These are phyloP conservation scores for Brachionichthys hirsutus DNA, from an alignment of 2,113 vertebrate species.

Conservation along the genomic window DNA sequence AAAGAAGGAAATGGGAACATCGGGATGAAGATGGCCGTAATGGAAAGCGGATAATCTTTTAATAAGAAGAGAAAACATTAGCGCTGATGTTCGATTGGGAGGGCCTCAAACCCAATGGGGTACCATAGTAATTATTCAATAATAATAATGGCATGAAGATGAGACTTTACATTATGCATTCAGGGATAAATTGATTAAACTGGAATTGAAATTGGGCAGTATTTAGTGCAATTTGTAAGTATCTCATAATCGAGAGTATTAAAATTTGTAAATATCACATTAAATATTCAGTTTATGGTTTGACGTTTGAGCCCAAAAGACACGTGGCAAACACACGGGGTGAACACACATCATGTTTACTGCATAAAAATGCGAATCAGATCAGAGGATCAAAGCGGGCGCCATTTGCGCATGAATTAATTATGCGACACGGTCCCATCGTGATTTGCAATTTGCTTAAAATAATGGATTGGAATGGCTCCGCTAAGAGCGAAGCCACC, in stretches of 20 bases:
- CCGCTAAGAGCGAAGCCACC: constrained; percentile 19
- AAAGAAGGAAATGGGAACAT: neutral
- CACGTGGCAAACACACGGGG: neutral
- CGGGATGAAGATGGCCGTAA: neutral
- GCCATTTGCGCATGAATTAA: constrained; percentile 30
- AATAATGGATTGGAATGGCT: constrained; percentile 44
- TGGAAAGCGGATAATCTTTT: neutral
- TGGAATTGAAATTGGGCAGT: constrained; percentile 3
- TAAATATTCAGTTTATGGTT: constrained; percentile 23
- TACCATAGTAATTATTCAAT: neutral
- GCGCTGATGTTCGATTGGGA: constrained; percentile 11
- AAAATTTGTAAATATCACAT: constrained; percentile 16
- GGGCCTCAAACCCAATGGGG: neutral
- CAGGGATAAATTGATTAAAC: neutral
- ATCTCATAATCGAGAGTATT: neutral
- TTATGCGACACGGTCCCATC: constrained; percentile 19
- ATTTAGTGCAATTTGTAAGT: constrained; percentile 2
- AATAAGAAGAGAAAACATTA: constrained; percentile 5
- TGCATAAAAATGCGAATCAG: constrained; percentile 38
- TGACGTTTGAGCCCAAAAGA: constrained; percentile 1
- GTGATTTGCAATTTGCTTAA: constrained; percentile 39
- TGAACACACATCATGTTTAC: constrained; percentile 27
- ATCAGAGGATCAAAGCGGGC: constrained; percentile 46
- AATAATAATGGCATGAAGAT: constrained; percentile 16
- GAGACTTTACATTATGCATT: neutral